Conservation (phyloP, 2,888 invertebrate species). For the Cantharis rustica region DNA sequence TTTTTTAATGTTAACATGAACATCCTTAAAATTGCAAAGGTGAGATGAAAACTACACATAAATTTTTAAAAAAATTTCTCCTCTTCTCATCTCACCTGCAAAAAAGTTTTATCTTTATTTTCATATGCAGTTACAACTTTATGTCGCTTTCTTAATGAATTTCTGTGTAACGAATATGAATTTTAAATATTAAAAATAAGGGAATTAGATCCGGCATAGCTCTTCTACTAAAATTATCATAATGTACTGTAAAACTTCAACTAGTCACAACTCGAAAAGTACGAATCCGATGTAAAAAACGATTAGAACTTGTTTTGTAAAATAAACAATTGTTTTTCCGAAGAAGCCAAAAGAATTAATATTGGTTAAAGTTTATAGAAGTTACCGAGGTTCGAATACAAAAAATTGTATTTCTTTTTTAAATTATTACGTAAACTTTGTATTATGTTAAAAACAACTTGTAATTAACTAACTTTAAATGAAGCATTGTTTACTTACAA, state of each 20-base stretch:
- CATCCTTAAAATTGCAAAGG: too few species aligned
- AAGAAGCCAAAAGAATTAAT: neutral
- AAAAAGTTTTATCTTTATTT: too few species aligned
- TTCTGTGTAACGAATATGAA: too few species aligned
- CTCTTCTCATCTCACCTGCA: too few species aligned
- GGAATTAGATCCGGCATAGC: too few species aligned
- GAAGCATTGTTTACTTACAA: constrained; percentile 64
- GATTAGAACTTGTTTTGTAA: neutral
- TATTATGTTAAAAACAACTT: neutral
- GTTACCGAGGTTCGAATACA: neutral
- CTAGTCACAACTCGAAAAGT: neutral
- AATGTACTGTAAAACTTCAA: neutral
- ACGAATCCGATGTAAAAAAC: neutral
- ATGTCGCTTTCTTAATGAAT: too few species aligned
- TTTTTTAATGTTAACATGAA: too few species aligned
- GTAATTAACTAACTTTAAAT: neutral
- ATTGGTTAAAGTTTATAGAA: neutral
- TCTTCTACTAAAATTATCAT: too few species aligned
- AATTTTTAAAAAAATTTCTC: too few species aligned
- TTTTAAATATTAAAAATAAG: too few species aligned
- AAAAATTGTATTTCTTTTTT: neutral
- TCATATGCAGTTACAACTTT: too few species aligned
- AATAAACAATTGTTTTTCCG: neutral
- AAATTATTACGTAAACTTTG: neutral
- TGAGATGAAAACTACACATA: too few species aligned